Evolutionary conservation across 2,113 vertebrate species (phyloP).

Genomic region (Prunella fulvescens): DNA sequence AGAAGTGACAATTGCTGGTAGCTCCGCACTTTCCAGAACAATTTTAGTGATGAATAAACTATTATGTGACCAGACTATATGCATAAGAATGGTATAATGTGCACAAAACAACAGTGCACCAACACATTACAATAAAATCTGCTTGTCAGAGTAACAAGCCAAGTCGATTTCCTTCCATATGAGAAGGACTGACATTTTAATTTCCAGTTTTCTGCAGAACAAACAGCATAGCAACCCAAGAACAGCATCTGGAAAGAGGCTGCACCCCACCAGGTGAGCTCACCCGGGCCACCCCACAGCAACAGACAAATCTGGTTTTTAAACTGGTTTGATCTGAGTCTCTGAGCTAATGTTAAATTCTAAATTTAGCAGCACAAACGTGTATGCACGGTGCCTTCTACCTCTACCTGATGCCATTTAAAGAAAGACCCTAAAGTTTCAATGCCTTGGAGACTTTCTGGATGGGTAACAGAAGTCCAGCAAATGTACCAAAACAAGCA

Average conservation of each 20-base stretch:
- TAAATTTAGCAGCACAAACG: background rate
- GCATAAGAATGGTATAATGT: background rate
- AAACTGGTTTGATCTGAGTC: background rate
- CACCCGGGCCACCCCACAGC: background rate
- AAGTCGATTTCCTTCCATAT: background rate
- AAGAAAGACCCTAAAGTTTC: background rate
- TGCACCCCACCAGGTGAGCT: background rate
- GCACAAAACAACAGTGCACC: background rate
- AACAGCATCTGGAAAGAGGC: background rate
- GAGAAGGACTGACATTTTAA: background rate
- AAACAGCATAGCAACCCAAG: background rate
- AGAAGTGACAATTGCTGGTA: background rate
- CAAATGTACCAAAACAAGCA: background rate
- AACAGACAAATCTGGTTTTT: background rate
- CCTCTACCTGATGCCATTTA: background rate
- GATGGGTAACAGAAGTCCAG: background rate
- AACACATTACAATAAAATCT: background rate
- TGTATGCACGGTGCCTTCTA: accelerated
- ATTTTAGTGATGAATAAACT: constrained; percentile 2
- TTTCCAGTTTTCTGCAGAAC: background rate
- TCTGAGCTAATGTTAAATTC: background rate
- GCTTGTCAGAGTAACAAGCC: background rate
- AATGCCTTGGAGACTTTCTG: background rate
- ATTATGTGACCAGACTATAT: background rate
- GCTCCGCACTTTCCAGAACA: background rate